These are phyloP conservation scores for Pogoniulus pusillus DNA, from an alignment of 2,797 vertebrate species.

Conservation along the genomic window DNA sequence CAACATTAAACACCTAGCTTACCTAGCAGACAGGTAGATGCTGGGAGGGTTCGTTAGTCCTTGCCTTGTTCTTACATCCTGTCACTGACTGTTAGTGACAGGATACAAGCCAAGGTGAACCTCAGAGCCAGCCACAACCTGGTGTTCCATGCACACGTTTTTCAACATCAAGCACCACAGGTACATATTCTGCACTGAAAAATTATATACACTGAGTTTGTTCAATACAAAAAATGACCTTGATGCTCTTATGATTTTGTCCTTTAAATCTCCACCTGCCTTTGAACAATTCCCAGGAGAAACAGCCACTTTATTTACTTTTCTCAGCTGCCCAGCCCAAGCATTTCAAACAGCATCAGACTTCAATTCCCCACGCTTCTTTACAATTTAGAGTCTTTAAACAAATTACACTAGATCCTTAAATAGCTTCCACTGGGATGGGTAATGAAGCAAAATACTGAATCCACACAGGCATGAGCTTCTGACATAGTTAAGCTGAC, in stretches of 20 bases:
- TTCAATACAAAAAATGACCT: background rate
- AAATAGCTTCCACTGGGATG: background rate
- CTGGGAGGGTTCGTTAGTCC: background rate
- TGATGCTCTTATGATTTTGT: background rate
- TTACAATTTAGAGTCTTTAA: background rate
- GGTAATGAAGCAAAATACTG: background rate
- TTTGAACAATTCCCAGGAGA: background rate
- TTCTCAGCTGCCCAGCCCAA: background rate
- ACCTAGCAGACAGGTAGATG: background rate
- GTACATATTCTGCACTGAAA: background rate
- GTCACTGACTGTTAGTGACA: background rate
- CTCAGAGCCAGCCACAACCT: background rate
- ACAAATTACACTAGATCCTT: background rate
- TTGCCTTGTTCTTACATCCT: background rate
- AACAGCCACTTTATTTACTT: background rate
- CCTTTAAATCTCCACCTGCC: background rate
- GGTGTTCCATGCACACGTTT: background rate
- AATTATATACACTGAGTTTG: rapidly evolving
- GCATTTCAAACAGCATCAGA: background rate
- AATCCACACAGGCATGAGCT: rapidly evolving
- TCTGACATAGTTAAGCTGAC: background rate
- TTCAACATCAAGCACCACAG: rapidly evolving
- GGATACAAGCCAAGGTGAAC: background rate
- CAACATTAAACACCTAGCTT: background rate
- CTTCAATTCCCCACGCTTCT: background rate